These are phyloP conservation scores for Antheraea mylitta DNA, from an alignment of 1,140 invertebrate genomes.

Conservation along the genomic window DNA sequence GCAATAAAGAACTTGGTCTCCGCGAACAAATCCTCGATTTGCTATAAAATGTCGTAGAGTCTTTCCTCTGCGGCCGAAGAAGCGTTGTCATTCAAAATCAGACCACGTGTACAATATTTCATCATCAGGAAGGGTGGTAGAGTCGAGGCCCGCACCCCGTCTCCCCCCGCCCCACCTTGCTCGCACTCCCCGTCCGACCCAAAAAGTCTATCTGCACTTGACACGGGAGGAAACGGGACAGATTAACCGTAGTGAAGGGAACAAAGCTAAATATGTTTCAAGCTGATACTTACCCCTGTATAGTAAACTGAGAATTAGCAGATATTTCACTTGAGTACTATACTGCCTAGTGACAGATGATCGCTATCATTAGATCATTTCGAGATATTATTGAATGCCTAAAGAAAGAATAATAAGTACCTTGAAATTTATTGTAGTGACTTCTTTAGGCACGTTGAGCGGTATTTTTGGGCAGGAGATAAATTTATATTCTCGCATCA, in stretches of 20 bases:
- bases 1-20: constrained; percentile 51
- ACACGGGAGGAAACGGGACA: constrained; percentile 75
- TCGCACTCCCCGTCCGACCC: constrained; percentile 49
- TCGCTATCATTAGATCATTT: no score
- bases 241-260: constrained; percentile 77
- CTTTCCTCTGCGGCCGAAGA: constrained; percentile 59
- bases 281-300: constrained; percentile 65
- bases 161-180: constrained; percentile 19
- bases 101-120: constrained; percentile 84
- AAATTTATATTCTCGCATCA: no score
- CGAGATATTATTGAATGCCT: no score
- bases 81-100: constrained; percentile 83
- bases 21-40: constrained; percentile 66
- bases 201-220: constrained; percentile 78
- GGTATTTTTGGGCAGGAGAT: no score
- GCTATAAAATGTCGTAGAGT: constrained; percentile 64
- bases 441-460: no score
- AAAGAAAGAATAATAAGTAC: no score
- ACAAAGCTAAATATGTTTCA: constrained; percentile 78
- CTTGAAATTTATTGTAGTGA: no score
- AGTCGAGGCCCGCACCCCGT: constrained; percentile 24
- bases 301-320: constrained; percentile 34
- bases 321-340: background rate
- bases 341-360: no score
- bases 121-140: constrained; percentile 78